Evolutionary conservation across 1,140 invertebrate genomes (phyloP).

Genomic region (Caenorhabditis latens): DNA sequence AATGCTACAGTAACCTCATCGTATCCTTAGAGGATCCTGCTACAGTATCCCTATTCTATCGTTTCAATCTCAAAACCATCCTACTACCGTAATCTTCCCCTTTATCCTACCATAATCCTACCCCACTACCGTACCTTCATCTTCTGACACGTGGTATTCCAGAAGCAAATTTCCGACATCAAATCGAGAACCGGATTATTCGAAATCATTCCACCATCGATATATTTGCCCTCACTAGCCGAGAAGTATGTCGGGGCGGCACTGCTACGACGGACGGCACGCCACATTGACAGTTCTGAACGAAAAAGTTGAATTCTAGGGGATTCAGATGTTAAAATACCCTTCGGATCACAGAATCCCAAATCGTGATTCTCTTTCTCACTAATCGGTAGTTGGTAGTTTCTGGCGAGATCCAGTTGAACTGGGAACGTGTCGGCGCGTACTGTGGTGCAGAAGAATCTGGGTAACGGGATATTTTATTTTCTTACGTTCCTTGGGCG

Average conservation of each 20-base stretch:
- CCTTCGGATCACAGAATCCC: conserved; percentile 53
- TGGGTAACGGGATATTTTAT: too few relatives aligned
- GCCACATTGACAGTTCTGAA: conserved; percentile 42
- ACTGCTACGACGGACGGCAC: conserved; percentile 45
- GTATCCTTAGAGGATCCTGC: too few relatives aligned
- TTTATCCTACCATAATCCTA: too few relatives aligned
- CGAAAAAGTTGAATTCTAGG: background rate
- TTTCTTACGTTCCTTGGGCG: background rate
- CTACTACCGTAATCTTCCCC: too few relatives aligned
- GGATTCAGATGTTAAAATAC: background rate
- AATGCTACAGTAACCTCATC: too few relatives aligned
- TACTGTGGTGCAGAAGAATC: conserved; percentile 89
- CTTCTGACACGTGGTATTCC: conserved; percentile 83
- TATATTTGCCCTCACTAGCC: conserved; percentile 83
- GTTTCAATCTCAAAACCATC: too few relatives aligned
- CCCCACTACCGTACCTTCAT: background rate
- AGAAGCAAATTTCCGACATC: conserved; percentile 91
- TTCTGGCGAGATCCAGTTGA: conserved; percentile 92
- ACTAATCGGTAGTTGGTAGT: conserved; percentile 85
- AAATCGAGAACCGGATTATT: conserved; percentile 96
- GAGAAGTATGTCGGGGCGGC: conserved; percentile 61
- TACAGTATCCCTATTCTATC: too few relatives aligned
- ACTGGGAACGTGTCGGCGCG: conserved; percentile 91
- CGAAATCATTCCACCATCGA: conserved; percentile 95
- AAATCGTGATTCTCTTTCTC: conserved; percentile 60